phyloP scores from a whole-genome alignment of 1,140 invertebrate species.

The Hypsibius dujardini region DNA sequence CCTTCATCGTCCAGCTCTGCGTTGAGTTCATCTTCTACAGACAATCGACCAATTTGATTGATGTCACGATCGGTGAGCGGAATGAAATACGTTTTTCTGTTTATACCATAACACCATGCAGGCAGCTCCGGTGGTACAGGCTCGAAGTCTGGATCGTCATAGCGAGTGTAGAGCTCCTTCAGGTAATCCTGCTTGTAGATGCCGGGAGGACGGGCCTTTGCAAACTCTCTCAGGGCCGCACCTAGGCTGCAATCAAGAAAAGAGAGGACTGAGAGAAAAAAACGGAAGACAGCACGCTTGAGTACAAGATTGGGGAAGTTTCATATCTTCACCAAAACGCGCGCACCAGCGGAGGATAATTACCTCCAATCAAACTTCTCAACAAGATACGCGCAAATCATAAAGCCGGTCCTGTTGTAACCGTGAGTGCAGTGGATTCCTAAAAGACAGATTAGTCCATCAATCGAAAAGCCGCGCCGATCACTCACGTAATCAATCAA shows the following conservation, averaged over 20 bases:
- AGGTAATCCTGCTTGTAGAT: constrained; percentile 53
- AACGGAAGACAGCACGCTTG: constrained; percentile 3
- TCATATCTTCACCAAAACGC: constrained; percentile 28
- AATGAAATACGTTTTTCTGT: too few relatives aligned
- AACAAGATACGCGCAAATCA: constrained; percentile 42
- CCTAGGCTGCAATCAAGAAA: constrained; percentile 43
- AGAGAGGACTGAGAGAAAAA: constrained; percentile 32
- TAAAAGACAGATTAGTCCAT: constrained; percentile 25
- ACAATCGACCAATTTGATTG: too few relatives aligned
- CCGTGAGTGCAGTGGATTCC: constrained; percentile 96
- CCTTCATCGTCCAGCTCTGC: too few relatives aligned
- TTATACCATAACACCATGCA: too few relatives aligned
- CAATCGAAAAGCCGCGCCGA: too few relatives aligned
- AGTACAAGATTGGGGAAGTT: background rate
- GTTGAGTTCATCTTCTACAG: too few relatives aligned
- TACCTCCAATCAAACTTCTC: too few relatives aligned
- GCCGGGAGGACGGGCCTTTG: constrained; percentile 42
- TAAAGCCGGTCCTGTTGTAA: constrained; percentile 88
- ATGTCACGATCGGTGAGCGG: too few relatives aligned
- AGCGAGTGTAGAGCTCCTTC: constrained; percentile 20
- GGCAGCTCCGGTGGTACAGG: too few relatives aligned
- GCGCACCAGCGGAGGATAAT: too few relatives aligned
- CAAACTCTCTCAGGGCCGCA: constrained; percentile 57
- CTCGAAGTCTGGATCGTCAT: too few relatives aligned
- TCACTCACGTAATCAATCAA: too few relatives aligned